These are phyloP conservation scores for Marronus borbonicus DNA, from an alignment of 2,888 invertebrate species.

Conservation along the genomic window DNA sequence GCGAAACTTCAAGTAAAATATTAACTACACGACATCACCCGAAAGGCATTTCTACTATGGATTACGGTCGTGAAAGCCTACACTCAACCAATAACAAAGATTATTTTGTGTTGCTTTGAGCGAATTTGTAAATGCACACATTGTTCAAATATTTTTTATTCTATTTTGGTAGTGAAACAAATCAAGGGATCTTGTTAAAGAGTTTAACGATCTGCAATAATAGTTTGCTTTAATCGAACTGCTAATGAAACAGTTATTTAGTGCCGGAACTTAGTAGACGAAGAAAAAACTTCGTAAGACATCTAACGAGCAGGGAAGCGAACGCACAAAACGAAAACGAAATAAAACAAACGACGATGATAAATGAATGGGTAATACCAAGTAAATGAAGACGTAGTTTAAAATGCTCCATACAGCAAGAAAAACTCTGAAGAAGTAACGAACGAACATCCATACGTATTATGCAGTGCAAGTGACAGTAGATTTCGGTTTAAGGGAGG, in stretches of 20 bases:
- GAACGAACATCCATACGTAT: conserved; percentile 18
- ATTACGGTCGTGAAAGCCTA: too few species aligned
- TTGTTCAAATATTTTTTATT: too few species aligned
- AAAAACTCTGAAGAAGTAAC: conserved; percentile 19
- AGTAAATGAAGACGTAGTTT: conserved; percentile 25
- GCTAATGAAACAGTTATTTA: neutral
- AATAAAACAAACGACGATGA: conserved; percentile 13
- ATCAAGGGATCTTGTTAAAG: too few species aligned
- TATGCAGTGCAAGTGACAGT: conserved; percentile 56
- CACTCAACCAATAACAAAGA: too few species aligned
- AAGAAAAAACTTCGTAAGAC: neutral
- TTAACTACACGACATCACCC: too few species aligned
- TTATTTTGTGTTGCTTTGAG: too few species aligned
- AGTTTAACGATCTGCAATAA: too few species aligned
- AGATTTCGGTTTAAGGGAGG: conserved; percentile 53
- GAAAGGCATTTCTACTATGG: too few species aligned
- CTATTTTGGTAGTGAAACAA: too few species aligned
- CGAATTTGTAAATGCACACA: too few species aligned
- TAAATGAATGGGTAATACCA: neutral
- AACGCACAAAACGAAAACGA: conserved; percentile 7
- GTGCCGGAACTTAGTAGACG: neutral
- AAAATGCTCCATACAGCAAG: conserved; percentile 8
- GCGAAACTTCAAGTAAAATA: too few species aligned
- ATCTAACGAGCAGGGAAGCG: neutral
- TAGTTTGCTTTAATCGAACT: too few species aligned